Conservation (phyloP, 2,888 invertebrate genomes). For the Iselma pallidipennis region DNA sequence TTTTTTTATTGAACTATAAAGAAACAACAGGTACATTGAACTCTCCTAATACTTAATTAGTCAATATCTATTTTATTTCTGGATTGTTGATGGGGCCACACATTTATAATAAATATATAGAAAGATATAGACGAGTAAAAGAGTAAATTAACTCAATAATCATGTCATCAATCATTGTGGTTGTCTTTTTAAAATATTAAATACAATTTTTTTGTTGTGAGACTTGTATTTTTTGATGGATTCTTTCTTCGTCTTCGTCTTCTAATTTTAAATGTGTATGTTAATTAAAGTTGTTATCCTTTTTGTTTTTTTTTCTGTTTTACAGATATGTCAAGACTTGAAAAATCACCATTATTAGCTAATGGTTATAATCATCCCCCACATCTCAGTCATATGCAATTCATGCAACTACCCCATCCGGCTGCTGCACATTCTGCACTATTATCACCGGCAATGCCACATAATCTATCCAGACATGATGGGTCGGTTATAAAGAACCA, state of each 20-base stretch:
- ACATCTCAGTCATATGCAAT: conserved; percentile 91
- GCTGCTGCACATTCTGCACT: conserved; percentile 74
- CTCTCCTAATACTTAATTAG: conserved; percentile 32
- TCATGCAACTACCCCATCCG: conserved; percentile 87
- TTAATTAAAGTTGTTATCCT: background rate
- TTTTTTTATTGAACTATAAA: background rate
- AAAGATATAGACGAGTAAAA: conserved; percentile 22
- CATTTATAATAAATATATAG: conserved; percentile 16
- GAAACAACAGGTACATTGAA: conserved; percentile 31
- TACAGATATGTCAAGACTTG: conserved; percentile 83
- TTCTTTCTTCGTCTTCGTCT: background rate
- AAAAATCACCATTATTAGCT: conserved; percentile 88
- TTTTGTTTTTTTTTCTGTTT: conserved; percentile 6
- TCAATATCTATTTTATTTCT: conserved; percentile 32
- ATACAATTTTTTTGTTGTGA: background rate
- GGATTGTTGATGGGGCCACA: conserved; percentile 35
- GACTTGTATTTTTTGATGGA: background rate
- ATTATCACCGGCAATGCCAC: conserved; percentile 88
- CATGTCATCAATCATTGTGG: conserved; percentile 35
- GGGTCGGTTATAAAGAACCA: conserved; percentile 84
- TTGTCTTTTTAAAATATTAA: conserved; percentile 24
- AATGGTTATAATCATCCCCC: conserved; percentile 96
- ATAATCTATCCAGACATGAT: conserved; percentile 81
- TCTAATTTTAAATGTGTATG: background rate
- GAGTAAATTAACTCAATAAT: conserved; percentile 31